phyloP scores from a whole-genome alignment of 2,113 vertebrate species.

The Callaeas wilsoni region DNA sequence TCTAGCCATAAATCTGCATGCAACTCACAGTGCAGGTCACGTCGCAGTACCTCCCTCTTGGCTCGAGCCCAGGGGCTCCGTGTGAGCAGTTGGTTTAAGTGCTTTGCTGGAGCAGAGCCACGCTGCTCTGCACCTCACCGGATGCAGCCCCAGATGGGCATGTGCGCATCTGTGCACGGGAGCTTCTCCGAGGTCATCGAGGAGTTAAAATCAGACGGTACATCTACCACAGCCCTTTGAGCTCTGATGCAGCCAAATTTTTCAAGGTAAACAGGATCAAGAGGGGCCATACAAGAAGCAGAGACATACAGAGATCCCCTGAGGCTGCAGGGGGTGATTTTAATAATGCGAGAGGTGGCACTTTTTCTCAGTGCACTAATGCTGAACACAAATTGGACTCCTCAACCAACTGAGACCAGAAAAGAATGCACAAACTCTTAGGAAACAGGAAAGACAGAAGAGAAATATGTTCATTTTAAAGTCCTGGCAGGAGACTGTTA shows the following conservation, averaged over 20 bases:
- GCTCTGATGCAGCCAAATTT: background rate
- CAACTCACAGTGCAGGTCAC: background rate
- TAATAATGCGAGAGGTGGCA: background rate
- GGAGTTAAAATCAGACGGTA: background rate
- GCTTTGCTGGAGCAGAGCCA: slow-evolving; percentile 14
- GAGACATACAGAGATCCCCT: background rate
- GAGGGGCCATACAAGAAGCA: background rate
- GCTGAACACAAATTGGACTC: background rate
- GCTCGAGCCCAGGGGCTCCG: background rate
- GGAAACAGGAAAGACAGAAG: background rate
- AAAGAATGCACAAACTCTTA: background rate
- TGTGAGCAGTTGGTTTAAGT: background rate
- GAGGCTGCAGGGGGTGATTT: background rate
- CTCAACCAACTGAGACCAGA: background rate
- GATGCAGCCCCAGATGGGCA: background rate
- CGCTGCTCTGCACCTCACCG: background rate
- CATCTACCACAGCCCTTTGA: background rate
- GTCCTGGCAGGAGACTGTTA: background rate
- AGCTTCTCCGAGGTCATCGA: background rate
- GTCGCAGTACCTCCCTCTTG: background rate
- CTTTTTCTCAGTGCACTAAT: background rate
- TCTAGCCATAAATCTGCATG: background rate
- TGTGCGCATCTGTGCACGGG: background rate
- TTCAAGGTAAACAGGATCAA: background rate
- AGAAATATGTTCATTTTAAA: background rate